Base-by-base conservation (phyloP, 2,797 vertebrate species). In the Eulemur albifrons region DNA sequence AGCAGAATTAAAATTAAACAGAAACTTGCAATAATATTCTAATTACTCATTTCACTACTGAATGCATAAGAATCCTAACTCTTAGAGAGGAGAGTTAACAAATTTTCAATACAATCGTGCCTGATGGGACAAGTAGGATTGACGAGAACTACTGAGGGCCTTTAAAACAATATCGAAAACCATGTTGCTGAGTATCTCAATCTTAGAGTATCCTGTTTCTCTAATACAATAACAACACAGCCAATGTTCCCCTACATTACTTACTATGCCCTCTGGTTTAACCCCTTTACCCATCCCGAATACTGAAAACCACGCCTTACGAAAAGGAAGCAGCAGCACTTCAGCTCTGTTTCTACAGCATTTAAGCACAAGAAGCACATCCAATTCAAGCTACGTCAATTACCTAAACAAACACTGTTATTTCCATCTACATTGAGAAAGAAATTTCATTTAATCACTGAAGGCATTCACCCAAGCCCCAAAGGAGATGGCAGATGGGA, bases 401-500 rank as follows among this genome's bases (percentile, higher is more conserved):
- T 18, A 84, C 93, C 98, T 70, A 96, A 89, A 30, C 84, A 94
- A 85, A 88, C 43, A 88, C 69, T 90, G 52, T 52, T n/a, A 5
- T n/a, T 83, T 73, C 97, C 87, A 80, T 59, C 92, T 93, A 95
- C 67, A 57, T 88, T 50, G 10, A 85, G 94, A 97, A 90, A 70
- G 43, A 85, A 95, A 86, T 97, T 23, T 63, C 48, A 93, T 84
- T 92, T 97, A 90, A 93, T 83, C 94, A 88, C 30, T 91, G 77
- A 92, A 95, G n/a, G 80, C 54, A 95, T 69, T 93, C 94, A 95
- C 97, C 96, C 91, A 77, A 80, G 79, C 85, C 70, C 88, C 95
- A 96, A 61, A 97, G 97, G 97, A 97, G 95, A 96, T 73, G 97
- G 98, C 87, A 97, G 97, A 98, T 95, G 98, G 65, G 72, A 97